Conservation (phyloP, 1,140 invertebrate species). For the Macrotrachela quadricornifera region DNA sequence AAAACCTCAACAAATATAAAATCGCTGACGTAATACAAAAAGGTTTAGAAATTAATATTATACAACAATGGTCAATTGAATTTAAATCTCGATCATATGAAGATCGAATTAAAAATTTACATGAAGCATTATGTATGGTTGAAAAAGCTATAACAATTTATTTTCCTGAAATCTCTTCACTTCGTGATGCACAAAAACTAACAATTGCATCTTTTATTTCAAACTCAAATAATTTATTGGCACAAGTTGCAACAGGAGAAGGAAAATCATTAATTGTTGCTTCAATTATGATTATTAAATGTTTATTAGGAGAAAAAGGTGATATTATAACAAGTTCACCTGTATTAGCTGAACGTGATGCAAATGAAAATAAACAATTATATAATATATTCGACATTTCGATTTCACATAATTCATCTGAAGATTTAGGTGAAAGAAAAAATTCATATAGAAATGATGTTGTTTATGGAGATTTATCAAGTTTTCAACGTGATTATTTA, state of each 20-base stretch:
- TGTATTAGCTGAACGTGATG: neutral
- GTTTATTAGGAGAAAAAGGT: no score
- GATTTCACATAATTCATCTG: neutral
- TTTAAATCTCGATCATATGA: no score
- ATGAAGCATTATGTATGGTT: no score
- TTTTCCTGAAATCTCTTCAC: no score
- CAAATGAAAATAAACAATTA: neutral
- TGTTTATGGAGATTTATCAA: neutral
- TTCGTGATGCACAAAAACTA: no score
- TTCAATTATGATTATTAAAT: neutral
- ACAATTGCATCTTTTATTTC: no score
- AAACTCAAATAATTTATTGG: neutral
- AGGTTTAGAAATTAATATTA: no score
- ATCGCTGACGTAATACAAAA: no score
- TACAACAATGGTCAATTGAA: no score
- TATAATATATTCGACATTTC: neutral
- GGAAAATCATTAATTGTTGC: neutral
- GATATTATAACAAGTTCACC: neutral
- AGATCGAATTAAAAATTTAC: no score
- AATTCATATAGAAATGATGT: neutral
- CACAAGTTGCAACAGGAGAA: neutral
- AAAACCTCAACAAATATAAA: no score
- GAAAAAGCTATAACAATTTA: no score
- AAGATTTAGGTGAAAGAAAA: neutral
- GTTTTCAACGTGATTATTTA: neutral